Evolutionary conservation across 2,113 vertebrate genomes (phyloP), one percentile per base, ranked within the genome.

Genomic region (Chloropsis hardwickii): DNA sequence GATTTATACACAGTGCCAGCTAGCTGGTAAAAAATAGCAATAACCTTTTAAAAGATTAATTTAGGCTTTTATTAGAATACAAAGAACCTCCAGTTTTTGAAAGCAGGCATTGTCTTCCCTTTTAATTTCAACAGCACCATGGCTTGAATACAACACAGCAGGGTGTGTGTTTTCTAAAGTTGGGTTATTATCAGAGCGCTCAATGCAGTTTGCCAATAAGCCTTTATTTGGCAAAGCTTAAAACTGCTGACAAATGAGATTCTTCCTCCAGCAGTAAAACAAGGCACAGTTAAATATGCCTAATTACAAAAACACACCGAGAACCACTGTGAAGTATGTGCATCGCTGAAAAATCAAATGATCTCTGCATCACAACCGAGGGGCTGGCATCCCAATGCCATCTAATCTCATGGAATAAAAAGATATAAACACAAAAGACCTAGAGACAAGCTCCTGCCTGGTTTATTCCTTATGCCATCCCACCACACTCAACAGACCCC

Each of bases 1-100:
- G 95, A 98, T 97, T 98, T 96, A 96, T 86, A 98, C 96, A 92
- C 74, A 96, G 97, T 97, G 97, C 97, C 98, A 98, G 95, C 97
- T 97, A 97, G 94, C 86, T 97, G 97, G 96, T 96, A 98, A 97
- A 98, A 98, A 98, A 98, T 98, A 98, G 97, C 97, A 98, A 97
- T 97, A 98, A 98, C 98, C 97, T 98, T 98, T 98, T 98, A 97
- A 98, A 97, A 98, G 97, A 98, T 98, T 98, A 98, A 98, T 98
- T 98, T 98, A 97, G 97, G 96, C 97, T 98, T 98, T 98, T 97
- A 97, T 97, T 97, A 97, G 94, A 96, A 97, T 91, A 98, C 97
- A 98, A 98, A 98, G 97, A 96, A 94, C 95, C 96, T 97, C 92
- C 61, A 96, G 96, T 96, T 97, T 97, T 97, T 98, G 97, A 98